Conservation (phyloP, 2,888 invertebrate genomes). For the Apodemia zela region DNA sequence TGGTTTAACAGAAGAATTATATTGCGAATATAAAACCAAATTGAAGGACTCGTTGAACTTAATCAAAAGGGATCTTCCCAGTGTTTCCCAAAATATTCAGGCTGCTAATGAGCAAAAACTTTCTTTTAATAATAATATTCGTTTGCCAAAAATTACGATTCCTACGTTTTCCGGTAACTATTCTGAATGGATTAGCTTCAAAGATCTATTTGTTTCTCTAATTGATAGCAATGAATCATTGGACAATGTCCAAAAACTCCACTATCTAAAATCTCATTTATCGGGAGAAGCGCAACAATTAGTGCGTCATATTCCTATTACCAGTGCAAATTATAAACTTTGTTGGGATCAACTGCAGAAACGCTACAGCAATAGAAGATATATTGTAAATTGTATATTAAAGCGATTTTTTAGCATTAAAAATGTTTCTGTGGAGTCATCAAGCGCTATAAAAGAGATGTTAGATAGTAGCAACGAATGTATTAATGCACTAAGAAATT, state of each 20-base stretch:
- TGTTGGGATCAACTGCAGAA: slow-evolving; percentile 26
- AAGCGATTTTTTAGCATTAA: slow-evolving; percentile 25
- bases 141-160: slow-evolving; percentile 26
- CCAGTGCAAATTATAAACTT: slow-evolving; percentile 29
- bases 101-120: neutral
- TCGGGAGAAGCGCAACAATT: slow-evolving; percentile 25
- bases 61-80: slow-evolving; percentile 1
- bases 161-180: slow-evolving; percentile 26
- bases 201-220: slow-evolving; percentile 27
- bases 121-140: neutral
- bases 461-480: slow-evolving; percentile 26
- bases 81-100: slow-evolving; percentile 14
- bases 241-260: slow-evolving; percentile 27
- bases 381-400: slow-evolving; percentile 29
- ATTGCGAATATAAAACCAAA: slow-evolving; percentile 20
- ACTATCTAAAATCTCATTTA: slow-evolving; percentile 24
- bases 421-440: slow-evolving; percentile 14
- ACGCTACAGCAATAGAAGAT: slow-evolving; percentile 34
- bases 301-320: slow-evolving; percentile 21
- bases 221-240: slow-evolving; percentile 24
- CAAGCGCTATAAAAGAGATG: slow-evolving; percentile 15
- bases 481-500: slow-evolving; percentile 27
- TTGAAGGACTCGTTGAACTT: slow-evolving; percentile 19
- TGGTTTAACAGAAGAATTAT: slow-evolving; percentile 22
- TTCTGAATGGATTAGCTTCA: slow-evolving; percentile 27